Evolutionary conservation across 1,140 invertebrate genomes (phyloP).

Genomic region (Argopecten irradians): DNA sequence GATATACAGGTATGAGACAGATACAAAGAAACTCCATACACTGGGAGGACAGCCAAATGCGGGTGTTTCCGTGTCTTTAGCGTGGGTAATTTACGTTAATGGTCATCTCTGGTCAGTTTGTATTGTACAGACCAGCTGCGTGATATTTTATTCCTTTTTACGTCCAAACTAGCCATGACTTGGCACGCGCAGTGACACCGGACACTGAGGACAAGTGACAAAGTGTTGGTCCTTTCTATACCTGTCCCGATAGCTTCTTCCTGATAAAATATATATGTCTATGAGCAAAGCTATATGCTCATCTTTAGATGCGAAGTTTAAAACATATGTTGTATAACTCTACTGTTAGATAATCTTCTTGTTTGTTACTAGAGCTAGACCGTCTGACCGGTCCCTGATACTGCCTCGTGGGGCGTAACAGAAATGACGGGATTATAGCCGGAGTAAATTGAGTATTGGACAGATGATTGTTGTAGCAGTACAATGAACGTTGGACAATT

Average conservation of each 20-base stretch:
- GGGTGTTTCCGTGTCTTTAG: not conserved
- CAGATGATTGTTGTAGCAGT: slow-evolving; percentile 10
- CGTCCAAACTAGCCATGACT: not conserved
- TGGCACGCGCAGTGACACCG: not conserved
- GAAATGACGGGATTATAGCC: not conserved
- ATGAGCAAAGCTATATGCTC: not conserved
- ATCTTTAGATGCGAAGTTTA: not conserved
- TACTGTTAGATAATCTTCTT: not conserved
- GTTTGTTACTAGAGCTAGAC: not conserved
- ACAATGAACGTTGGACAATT: slow-evolving; percentile 8
- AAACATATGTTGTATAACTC: not conserved
- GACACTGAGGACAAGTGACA: not conserved
- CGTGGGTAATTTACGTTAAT: slow-evolving; percentile 21
- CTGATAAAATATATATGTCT: not conserved
- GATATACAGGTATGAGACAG: not conserved
- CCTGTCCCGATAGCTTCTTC: not conserved
- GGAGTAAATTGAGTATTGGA: not conserved
- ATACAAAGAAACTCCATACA: not conserved
- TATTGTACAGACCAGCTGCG: not conserved
- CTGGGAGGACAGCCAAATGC: not conserved
- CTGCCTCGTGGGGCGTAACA: not conserved
- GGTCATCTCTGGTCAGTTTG: slow-evolving; percentile 9
- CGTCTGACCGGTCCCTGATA: not conserved
- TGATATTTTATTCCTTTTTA: not conserved
- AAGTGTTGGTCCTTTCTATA: not conserved